Evolutionary conservation across 2,113 vertebrate species (phyloP).

Genomic region (Siniperca chuatsi): DNA sequence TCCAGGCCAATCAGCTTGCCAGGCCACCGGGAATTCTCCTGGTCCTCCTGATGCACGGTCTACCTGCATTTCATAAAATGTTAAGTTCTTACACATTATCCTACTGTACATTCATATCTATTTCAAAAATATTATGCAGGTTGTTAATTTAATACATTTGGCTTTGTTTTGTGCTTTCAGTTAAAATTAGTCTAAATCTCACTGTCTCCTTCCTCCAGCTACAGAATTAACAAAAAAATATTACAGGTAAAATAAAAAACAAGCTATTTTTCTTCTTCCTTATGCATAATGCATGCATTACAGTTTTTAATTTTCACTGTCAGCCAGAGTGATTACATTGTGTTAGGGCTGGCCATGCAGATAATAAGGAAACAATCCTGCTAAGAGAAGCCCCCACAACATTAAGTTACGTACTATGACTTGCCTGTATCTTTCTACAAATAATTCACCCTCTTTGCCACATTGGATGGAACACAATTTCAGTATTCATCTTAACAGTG

Average conservation of each 20-base stretch:
- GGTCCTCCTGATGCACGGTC: too few species aligned
- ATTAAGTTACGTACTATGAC: constrained; percentile 37
- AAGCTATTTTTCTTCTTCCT: constrained; percentile 17
- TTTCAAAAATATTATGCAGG: neutral
- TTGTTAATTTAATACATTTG: neutral
- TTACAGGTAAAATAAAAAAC: constrained; percentile 33
- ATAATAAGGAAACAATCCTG: constrained; percentile 70
- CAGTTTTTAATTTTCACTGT: constrained; percentile 61
- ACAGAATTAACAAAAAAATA: constrained; percentile 4
- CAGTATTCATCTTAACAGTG: constrained; percentile 30
- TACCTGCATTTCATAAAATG: neutral
- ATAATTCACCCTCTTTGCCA: constrained; percentile 30
- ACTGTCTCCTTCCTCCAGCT: neutral
- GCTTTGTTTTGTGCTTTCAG: neutral
- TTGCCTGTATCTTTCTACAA: constrained; percentile 15
- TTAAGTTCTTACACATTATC: constrained; percentile 14
- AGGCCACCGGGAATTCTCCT: too few species aligned
- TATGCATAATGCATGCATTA: constrained; percentile 57
- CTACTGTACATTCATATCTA: neutral
- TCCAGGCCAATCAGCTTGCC: too few species aligned
- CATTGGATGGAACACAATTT: constrained; percentile 1
- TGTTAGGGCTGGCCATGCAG: constrained; percentile 56
- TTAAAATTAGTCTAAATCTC: neutral
- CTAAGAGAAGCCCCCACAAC: constrained; percentile 21
- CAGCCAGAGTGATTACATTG: constrained; percentile 58